These are phyloP conservation scores for Chloropsis hardwickii DNA, from an alignment of 2,113 vertebrate genomes.

Conservation along the genomic window DNA sequence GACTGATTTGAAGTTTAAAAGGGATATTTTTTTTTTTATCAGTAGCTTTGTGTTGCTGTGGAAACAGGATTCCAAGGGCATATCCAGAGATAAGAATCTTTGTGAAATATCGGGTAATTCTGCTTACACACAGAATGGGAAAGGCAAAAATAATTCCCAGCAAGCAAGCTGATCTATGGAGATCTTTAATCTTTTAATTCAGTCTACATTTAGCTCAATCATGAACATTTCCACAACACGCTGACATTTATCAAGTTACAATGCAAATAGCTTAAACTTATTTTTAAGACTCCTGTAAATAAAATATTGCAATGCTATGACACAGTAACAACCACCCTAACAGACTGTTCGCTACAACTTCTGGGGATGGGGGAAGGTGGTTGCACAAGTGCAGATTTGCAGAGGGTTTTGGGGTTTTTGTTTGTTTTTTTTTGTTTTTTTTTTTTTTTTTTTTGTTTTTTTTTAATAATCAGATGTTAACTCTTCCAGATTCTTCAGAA, in stretches of 20 bases:
- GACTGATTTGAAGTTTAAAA: background rate
- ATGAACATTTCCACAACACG: background rate
- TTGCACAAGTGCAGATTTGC: background rate
- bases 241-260: conserved; percentile 13
- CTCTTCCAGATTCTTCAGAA: background rate
- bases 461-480: background rate
- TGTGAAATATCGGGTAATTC: background rate
- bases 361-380: background rate
- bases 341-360: accelerated
- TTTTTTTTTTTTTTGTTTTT: background rate
- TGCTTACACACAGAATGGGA: background rate
- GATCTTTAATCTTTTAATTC: background rate
- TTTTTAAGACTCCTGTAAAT: conserved; percentile 12
- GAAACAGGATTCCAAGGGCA: conserved; percentile 50
- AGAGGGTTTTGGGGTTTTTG: background rate
- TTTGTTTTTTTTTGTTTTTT: background rate
- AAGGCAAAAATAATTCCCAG: conserved; percentile 11
- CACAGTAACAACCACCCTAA: background rate
- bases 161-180: background rate
- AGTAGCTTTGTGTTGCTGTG: conserved; percentile 29
- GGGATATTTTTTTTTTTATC: background rate
- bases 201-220: background rate
- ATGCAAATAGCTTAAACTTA: conserved; percentile 4
- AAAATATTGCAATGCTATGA: background rate
- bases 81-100: background rate